Conservation (phyloP, 1,140 invertebrate genomes). For the Odontomachus brunneus region DNA sequence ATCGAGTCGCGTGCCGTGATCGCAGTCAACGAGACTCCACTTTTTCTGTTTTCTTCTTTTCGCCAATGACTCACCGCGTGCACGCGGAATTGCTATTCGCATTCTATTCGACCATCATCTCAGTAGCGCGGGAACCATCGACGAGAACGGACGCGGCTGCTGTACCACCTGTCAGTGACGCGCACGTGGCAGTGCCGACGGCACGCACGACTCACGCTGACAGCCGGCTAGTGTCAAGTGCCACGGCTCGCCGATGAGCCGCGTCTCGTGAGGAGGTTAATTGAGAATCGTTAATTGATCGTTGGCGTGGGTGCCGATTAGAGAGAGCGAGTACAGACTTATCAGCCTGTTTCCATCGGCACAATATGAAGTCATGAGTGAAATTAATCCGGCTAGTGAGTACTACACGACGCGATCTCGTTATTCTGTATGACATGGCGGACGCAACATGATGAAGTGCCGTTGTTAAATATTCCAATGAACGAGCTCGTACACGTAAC, state of each 20-base stretch:
- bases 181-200: conserved; percentile 43
- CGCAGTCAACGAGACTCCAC: no score
- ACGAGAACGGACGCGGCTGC: conserved; percentile 49
- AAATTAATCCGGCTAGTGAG: conserved; percentile 7
- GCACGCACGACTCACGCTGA: background rate
- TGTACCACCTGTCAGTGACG: conserved; percentile 4
- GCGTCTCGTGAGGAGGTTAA: background rate
- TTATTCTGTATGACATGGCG: background rate
- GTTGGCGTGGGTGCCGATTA: background rate
- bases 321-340: background rate
- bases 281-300: background rate
- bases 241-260: conserved; percentile 7
- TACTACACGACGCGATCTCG: background rate
- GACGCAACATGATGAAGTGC: background rate
- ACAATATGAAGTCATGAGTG: background rate
- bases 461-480: background rate
- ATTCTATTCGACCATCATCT: conserved; percentile 60
- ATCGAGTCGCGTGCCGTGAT: no score
- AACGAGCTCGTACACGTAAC: background rate
- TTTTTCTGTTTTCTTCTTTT: conserved; percentile 7
- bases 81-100: conserved; percentile 64
- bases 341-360: background rate
- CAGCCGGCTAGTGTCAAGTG: conserved; percentile 18
- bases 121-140: conserved; percentile 62
- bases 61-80: conserved; percentile 54